Evolutionary conservation across 2,888 invertebrate species (phyloP).

Genomic region (Netelia inedita): DNA sequence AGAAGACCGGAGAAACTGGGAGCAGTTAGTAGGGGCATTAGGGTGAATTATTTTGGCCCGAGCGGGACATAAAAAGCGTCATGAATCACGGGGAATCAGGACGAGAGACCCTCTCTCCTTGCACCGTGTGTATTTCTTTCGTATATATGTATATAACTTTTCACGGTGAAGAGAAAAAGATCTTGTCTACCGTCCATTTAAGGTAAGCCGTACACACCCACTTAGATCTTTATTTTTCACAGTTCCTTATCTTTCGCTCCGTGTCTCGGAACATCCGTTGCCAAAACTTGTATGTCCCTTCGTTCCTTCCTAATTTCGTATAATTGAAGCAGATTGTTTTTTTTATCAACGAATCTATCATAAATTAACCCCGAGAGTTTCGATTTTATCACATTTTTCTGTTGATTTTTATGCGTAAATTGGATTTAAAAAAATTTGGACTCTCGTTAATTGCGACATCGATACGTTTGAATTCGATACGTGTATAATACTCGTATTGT

Average conservation of each 20-base stretch:
- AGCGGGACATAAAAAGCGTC: slow-evolving; percentile 79
- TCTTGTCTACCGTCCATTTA: slow-evolving; percentile 76
- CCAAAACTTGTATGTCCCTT: slow-evolving; percentile 51
- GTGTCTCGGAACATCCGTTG: slow-evolving; percentile 16
- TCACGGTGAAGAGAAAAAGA: slow-evolving; percentile 62
- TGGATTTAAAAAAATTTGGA: not conserved
- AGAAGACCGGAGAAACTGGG: slow-evolving; percentile 71
- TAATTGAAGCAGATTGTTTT: slow-evolving; percentile 37
- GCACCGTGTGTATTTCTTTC: slow-evolving; percentile 38
- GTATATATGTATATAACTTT: slow-evolving; percentile 57
- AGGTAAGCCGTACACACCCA: slow-evolving; percentile 72
- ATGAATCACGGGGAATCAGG: slow-evolving; percentile 82
- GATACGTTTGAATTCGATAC: not conserved
- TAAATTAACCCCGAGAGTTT: not conserved
- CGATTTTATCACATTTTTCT: not conserved
- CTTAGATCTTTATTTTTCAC: slow-evolving; percentile 76
- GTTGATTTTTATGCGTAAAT: not conserved
- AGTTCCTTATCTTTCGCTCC: slow-evolving; percentile 42
- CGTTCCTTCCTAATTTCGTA: slow-evolving; percentile 58
- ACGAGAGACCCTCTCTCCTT: slow-evolving; percentile 69
- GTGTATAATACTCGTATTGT: not conserved
- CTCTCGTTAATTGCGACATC: not conserved
- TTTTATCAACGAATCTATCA: not conserved
- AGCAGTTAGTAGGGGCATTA: slow-evolving; percentile 84
- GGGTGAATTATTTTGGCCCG: slow-evolving; percentile 83